A percentile compares a stretch with the other conserved stretches of the same genome.
Conservation (phyloP, 2,113 vertebrate genomes). For the Silurus asotus region DNA sequence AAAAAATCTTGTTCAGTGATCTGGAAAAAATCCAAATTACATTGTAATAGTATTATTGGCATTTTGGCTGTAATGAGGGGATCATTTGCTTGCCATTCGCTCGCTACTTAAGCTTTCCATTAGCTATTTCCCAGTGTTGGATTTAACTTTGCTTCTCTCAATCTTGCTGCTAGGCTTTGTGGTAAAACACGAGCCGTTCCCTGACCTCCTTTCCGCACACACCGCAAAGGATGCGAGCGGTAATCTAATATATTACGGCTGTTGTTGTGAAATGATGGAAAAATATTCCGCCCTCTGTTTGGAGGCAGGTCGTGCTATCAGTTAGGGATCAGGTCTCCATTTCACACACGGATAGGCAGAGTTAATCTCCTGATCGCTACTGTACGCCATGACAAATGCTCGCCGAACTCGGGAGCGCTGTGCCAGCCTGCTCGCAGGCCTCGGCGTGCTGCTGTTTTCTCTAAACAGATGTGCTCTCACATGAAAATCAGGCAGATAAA, state of each 20-base stretch:
- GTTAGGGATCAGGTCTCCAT: conserved; percentile 76
- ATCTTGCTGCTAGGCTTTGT: conserved; percentile 50
- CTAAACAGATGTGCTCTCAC: conserved; percentile 53
- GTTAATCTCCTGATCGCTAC: conserved; percentile 77
- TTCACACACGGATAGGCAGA: conserved; percentile 77
- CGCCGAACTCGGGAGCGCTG: conserved; percentile 35
- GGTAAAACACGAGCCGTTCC: conserved; percentile 60
- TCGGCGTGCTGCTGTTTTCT: conserved; percentile 51
- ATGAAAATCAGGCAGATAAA: conserved; percentile 53
- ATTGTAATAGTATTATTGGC: conserved; percentile 25
- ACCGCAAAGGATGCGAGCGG: conserved; percentile 57
- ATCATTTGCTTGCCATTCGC: conserved; percentile 20
- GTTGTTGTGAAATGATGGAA: conserved; percentile 62
- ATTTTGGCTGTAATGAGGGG: conserved; percentile 32
- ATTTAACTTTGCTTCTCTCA: neutral
- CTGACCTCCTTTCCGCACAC: conserved; percentile 52
- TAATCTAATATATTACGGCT: conserved; percentile 69
- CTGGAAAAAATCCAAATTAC: conserved; percentile 22
- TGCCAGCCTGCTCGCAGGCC: conserved; percentile 51
- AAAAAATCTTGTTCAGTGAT: conserved; percentile 4
- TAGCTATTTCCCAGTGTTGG: conserved; percentile 12
- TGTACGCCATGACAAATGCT: conserved; percentile 62
- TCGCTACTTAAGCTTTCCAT: conserved; percentile 19
- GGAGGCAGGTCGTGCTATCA: conserved; percentile 60
- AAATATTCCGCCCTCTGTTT: conserved; percentile 64